These are phyloP conservation scores for Calliphora vomitoria DNA, from an alignment of 2,888 invertebrate species.

Conservation along the genomic window DNA sequence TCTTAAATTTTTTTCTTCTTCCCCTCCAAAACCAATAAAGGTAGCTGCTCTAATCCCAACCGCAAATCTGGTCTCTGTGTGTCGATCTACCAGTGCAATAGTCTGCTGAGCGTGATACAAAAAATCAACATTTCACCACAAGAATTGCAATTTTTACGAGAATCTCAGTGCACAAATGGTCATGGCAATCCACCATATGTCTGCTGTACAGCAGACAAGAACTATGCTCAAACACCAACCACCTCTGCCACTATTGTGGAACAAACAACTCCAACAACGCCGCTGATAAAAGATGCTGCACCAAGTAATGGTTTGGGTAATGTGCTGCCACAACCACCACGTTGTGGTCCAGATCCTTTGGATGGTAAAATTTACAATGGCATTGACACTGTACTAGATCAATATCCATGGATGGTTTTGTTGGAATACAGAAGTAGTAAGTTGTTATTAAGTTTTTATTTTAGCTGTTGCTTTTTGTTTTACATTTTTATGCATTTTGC, in stretches of 20 bases:
- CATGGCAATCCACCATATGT: slow-evolving; percentile 80
- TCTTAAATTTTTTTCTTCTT: not conserved
- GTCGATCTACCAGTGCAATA: slow-evolving; percentile 82
- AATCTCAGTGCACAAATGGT: slow-evolving; percentile 80
- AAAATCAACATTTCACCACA: slow-evolving; percentile 69
- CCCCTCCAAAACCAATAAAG: slow-evolving; percentile 71
- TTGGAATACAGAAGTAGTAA: slow-evolving; percentile 88
- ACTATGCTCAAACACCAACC: slow-evolving; percentile 63
- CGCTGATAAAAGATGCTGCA: slow-evolving; percentile 17
- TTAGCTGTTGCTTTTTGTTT: no score
- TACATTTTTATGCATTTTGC: not conserved
- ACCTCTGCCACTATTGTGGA: slow-evolving; percentile 28
- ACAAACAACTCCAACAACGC: slow-evolving; percentile 2
- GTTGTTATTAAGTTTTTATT: slow-evolving; percentile 76
- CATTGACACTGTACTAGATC: slow-evolving; percentile 86
- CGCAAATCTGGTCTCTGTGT: slow-evolving; percentile 79
- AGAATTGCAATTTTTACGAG: slow-evolving; percentile 78
- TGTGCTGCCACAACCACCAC: slow-evolving; percentile 79
- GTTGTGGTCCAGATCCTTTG: slow-evolving; percentile 80
- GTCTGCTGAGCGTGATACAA: slow-evolving; percentile 77
- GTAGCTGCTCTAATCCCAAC: slow-evolving; percentile 85
- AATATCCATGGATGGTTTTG: slow-evolving; percentile 90
- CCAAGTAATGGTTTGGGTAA: slow-evolving; percentile 76
- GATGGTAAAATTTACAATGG: slow-evolving; percentile 88
- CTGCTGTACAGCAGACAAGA: slow-evolving; percentile 81